These are phyloP conservation scores for Nycteola revayana DNA, from an alignment of 2,888 invertebrate genomes.

Conservation along the genomic window DNA sequence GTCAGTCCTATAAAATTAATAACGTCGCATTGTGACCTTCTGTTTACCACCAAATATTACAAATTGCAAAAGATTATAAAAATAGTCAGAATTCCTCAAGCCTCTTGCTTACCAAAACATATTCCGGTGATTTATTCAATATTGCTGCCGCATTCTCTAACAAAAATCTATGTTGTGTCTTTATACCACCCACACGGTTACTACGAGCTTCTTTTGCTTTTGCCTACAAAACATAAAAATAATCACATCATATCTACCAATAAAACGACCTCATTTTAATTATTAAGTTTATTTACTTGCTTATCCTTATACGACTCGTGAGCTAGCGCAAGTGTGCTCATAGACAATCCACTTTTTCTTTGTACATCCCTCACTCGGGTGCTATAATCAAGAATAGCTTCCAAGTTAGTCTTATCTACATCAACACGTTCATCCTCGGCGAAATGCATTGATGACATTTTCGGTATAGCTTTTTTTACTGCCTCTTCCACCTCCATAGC, in stretches of 20 bases:
- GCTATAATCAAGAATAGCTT: conserved; percentile 68
- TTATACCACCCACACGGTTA: conserved; percentile 66
- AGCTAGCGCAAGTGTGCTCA: conserved; percentile 63
- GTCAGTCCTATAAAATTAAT: too few species aligned
- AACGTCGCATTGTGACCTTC: too few species aligned
- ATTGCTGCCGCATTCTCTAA: conserved; percentile 85
- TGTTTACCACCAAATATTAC: too few species aligned
- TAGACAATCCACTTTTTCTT: conserved; percentile 63
- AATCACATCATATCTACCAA: conserved; percentile 22
- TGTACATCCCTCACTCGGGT: conserved; percentile 61
- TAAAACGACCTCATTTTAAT: conserved; percentile 39
- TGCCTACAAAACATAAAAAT: conserved; percentile 64
- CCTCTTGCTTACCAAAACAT: conserved; percentile 75
- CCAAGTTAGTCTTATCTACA: conserved; percentile 65
- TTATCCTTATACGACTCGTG: conserved; percentile 77
- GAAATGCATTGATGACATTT: conserved; percentile 5
- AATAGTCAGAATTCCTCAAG: too few species aligned
- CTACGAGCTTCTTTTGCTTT: conserved; percentile 84
- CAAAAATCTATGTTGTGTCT: conserved; percentile 83
- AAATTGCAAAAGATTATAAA: too few species aligned
- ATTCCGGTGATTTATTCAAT: conserved; percentile 75
- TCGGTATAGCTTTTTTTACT: conserved; percentile 1
- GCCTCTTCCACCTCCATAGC: conserved; percentile 42
- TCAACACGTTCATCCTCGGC: conserved; percentile 41
- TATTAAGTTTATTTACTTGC: conserved; percentile 64